Conservation (phyloP, 2,113 vertebrate genomes). For the Peucedramus taeniatus region DNA sequence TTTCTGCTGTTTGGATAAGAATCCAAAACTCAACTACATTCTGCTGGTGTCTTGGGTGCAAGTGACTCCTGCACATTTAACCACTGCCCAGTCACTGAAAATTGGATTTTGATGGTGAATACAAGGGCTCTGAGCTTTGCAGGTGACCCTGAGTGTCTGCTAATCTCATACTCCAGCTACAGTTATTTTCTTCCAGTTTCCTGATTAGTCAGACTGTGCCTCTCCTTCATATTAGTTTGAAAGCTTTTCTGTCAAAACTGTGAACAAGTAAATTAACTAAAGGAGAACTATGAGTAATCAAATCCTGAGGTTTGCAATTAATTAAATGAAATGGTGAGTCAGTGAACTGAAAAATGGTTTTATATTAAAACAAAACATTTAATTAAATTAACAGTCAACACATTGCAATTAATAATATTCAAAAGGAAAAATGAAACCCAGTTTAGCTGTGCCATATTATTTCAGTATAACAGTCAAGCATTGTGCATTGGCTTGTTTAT, state of each 20-base stretch:
- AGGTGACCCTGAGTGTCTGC: slow-evolving; percentile 1
- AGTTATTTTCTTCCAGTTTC: slow-evolving; percentile 1
- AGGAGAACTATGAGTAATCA: slow-evolving; percentile 62
- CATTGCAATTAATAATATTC: slow-evolving; percentile 62
- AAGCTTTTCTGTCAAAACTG: slow-evolving; percentile 67
- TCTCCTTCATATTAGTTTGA: slow-evolving; percentile 59
- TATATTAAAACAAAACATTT: slow-evolving; percentile 67
- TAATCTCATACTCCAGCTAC: neutral
- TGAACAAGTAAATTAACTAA: slow-evolving; percentile 71
- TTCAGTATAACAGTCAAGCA: slow-evolving; percentile 27
- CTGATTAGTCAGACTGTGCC: slow-evolving; percentile 22
- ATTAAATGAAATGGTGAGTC: slow-evolving; percentile 67
- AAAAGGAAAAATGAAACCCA: slow-evolving; percentile 48
- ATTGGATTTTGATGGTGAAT: neutral
- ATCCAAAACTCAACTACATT: neutral
- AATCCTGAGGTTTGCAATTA: slow-evolving; percentile 67
- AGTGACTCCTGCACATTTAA: neutral
- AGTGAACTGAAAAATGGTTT: slow-evolving; percentile 57
- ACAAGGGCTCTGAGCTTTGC: neutral
- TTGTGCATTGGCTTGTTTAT: neutral
- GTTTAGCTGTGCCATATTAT: slow-evolving; percentile 32
- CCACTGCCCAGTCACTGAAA: neutral
- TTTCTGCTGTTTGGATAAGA: neutral
- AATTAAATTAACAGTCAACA: slow-evolving; percentile 71
- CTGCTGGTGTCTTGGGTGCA: neutral